These are phyloP conservation scores for Dynastes maya DNA, from an alignment of 2,888 invertebrate genomes.

Conservation along the genomic window DNA sequence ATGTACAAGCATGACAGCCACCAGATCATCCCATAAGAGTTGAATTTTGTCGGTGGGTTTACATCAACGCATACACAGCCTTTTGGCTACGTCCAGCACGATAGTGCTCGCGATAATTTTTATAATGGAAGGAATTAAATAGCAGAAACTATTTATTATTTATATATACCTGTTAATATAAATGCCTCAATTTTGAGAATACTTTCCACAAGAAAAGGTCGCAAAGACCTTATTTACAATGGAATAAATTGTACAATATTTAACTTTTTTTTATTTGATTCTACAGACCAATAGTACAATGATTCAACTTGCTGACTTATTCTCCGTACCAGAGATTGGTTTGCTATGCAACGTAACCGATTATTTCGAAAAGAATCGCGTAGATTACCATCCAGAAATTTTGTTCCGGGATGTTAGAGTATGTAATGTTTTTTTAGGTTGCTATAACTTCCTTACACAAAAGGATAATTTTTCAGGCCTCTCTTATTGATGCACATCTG, in stretches of 20 bases:
- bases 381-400: conserved; percentile 96
- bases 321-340: conserved; percentile 97
- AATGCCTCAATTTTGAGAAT: no score
- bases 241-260: not conserved
- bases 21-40: no score
- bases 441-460: not conserved
- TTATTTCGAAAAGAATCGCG: conserved; percentile 90
- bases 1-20: no score
- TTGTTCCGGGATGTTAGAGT: conserved; percentile 76
- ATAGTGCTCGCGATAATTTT: no score
- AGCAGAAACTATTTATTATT: no score
- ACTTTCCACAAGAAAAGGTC: no score
- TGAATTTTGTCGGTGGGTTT: no score
- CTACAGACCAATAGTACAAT: conserved; percentile 81
- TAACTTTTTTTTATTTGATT: conserved; percentile 56
- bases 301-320: conserved; percentile 96
- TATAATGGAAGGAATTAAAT: no score
- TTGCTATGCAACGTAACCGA: conserved; percentile 94
- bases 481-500: conserved; percentile 90
- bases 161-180: no score
- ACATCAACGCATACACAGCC: no score
- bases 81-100: no score
- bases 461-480: conserved; percentile 75
- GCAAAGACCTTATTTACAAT: not conserved
- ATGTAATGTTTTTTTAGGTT: not conserved